Evolutionary conservation across 2,113 vertebrate genomes (phyloP).

Genomic region (Lycaon pictus): DNA sequence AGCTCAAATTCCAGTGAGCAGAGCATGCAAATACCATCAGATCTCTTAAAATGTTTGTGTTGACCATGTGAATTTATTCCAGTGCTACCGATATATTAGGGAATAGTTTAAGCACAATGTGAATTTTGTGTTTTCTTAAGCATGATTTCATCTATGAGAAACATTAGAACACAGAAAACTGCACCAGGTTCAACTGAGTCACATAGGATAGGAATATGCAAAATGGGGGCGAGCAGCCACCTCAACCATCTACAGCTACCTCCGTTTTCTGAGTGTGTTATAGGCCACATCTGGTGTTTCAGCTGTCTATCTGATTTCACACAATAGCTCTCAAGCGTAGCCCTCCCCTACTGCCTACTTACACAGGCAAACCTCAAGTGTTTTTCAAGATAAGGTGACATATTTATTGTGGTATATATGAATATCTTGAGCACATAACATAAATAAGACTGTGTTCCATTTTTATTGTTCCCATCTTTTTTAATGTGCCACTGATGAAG

Average conservation of each 20-base stretch:
- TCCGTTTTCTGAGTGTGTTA: not conserved
- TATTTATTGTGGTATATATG: not conserved
- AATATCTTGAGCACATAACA: not conserved
- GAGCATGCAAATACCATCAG: not conserved
- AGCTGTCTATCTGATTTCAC: not conserved
- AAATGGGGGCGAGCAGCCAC: not conserved
- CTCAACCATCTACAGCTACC: not conserved
- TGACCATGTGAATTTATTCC: not conserved
- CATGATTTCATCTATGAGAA: not conserved
- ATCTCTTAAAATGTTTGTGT: not conserved
- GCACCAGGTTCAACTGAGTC: not conserved
- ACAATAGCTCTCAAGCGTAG: not conserved
- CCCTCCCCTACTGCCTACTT: not conserved
- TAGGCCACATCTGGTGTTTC: not conserved
- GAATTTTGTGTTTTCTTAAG: not conserved
- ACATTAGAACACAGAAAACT: not conserved
- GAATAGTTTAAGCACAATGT: not conserved
- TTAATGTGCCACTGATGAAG: not conserved
- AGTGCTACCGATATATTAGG: not conserved
- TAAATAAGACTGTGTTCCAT: not conserved
- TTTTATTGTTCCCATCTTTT: not conserved
- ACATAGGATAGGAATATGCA: not conserved
- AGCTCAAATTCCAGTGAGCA: not conserved
- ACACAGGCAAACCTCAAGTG: not conserved
- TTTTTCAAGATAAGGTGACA: not conserved